Evolutionary conservation across 2,888 invertebrate genomes (phyloP).

Genomic region (Aplocera efformata): DNA sequence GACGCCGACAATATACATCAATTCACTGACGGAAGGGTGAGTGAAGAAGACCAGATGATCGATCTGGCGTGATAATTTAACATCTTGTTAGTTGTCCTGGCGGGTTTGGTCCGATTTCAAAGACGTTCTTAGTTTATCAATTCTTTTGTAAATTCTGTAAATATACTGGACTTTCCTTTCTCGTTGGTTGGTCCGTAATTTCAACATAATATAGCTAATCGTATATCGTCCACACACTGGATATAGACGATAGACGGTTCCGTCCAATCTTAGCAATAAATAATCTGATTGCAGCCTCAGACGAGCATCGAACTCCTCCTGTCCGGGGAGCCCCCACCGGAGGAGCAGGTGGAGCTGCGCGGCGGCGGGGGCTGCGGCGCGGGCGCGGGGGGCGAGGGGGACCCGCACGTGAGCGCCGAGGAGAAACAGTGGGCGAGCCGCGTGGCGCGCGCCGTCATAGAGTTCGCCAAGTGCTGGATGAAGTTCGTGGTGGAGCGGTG

Average conservation of each 20-base stretch:
- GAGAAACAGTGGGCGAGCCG: conserved; percentile 49
- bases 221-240: too few relatives aligned
- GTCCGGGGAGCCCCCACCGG: conserved; percentile 23
- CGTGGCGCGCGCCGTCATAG: conserved; percentile 59
- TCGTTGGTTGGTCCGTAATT: too few relatives aligned
- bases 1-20: conserved; percentile 42
- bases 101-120: too few relatives aligned
- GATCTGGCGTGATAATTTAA: not conserved
- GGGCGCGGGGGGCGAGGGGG: conserved; percentile 1
- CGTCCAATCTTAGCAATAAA: too few relatives aligned
- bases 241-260: not conserved
- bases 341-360: conserved; percentile 24
- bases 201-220: too few relatives aligned
- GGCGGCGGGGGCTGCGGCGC: not conserved
- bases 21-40: conserved; percentile 43
- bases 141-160: too few relatives aligned
- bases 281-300: conserved; percentile 34
- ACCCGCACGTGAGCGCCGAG: conserved; percentile 27
- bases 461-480: conserved; percentile 90
- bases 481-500: conserved; percentile 91
- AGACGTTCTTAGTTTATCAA: too few relatives aligned
- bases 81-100: too few relatives aligned
- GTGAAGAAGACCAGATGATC: not conserved
- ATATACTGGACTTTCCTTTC: too few relatives aligned
- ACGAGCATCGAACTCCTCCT: conserved; percentile 44